Evolutionary conservation across 2,888 invertebrate genomes (phyloP).

Genomic region (Hermaeophaga mercurialis): DNA sequence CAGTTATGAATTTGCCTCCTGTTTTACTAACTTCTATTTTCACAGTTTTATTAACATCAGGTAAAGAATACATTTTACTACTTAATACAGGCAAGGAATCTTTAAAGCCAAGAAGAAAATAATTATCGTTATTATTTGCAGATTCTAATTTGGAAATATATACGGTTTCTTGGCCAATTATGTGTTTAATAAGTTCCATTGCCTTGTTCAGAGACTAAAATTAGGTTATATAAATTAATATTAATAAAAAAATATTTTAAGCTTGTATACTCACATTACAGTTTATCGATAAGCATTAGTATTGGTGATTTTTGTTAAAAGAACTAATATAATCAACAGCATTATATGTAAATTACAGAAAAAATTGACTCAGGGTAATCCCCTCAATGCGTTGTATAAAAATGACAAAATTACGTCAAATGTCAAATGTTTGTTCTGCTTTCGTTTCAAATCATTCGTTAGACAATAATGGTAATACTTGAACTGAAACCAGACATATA

Average conservation of each 20-base stretch:
- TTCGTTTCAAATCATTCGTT: too few species aligned
- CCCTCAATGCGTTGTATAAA: neutral
- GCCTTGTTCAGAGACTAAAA: conserved; percentile 17
- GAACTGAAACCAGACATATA: neutral
- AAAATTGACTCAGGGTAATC: conserved; percentile 5
- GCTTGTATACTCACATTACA: neutral
- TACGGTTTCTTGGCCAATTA: conserved; percentile 22
- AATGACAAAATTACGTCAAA: neutral
- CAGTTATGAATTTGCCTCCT: conserved; percentile 41
- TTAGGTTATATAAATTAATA: conserved; percentile 11
- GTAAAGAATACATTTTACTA: neutral
- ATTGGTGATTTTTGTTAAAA: too few species aligned
- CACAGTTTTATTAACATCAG: conserved; percentile 7
- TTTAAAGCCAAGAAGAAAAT: conserved; percentile 26
- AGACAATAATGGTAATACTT: too few species aligned
- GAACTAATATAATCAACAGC: too few species aligned
- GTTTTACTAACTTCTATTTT: conserved; percentile 26
- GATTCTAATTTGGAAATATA: conserved; percentile 23
- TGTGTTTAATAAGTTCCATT: conserved; percentile 31
- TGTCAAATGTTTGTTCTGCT: too few species aligned
- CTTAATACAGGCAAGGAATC: conserved; percentile 26
- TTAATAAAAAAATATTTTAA: neutral
- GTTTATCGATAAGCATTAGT: too few species aligned
- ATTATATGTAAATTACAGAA: neutral
- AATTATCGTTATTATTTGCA: conserved; percentile 14